Conservation (phyloP, 1,140 invertebrate genomes). For the Caenorhabditis brenneri region DNA sequence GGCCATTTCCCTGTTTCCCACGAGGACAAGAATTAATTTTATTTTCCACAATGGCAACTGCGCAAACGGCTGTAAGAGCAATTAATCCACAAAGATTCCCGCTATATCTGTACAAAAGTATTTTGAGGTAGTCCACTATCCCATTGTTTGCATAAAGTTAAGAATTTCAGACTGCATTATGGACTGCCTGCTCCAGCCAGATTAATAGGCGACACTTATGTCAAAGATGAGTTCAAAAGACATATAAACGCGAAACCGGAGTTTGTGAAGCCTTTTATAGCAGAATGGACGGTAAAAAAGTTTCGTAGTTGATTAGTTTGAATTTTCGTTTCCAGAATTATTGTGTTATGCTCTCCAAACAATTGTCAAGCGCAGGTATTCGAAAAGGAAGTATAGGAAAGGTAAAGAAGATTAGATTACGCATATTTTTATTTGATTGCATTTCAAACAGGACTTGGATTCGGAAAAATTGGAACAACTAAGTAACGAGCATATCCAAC, state of each 20-base stretch:
- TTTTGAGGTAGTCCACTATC: background rate
- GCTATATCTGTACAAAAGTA: slow-evolving; percentile 30
- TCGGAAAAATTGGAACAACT: slow-evolving; percentile 56
- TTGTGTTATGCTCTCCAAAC: slow-evolving; percentile 64
- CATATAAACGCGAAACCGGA: slow-evolving; percentile 70
- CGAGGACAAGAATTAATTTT: background rate
- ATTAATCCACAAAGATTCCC: slow-evolving; percentile 19
- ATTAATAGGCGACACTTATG: slow-evolving; percentile 72
- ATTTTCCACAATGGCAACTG: background rate
- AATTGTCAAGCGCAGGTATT: slow-evolving; percentile 57
- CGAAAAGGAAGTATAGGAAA: slow-evolving; percentile 59
- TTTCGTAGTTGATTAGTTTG: background rate
- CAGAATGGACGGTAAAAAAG: slow-evolving; percentile 72
- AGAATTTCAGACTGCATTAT: slow-evolving; percentile 60
- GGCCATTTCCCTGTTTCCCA: background rate
- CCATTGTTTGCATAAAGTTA: background rate
- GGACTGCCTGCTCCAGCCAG: slow-evolving; percentile 71
- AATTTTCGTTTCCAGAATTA: slow-evolving; percentile 61
- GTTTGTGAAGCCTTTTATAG: slow-evolving; percentile 71
- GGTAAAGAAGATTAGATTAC: too few species aligned
- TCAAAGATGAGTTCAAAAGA: slow-evolving; percentile 72
- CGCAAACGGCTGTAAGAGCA: background rate
- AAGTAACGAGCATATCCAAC: slow-evolving; percentile 63
- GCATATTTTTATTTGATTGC: slow-evolving; percentile 50
- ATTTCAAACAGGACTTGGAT: background rate